These are phyloP conservation scores for Bombus confusus DNA, from an alignment of 1,140 invertebrate species.

Conservation along the genomic window DNA sequence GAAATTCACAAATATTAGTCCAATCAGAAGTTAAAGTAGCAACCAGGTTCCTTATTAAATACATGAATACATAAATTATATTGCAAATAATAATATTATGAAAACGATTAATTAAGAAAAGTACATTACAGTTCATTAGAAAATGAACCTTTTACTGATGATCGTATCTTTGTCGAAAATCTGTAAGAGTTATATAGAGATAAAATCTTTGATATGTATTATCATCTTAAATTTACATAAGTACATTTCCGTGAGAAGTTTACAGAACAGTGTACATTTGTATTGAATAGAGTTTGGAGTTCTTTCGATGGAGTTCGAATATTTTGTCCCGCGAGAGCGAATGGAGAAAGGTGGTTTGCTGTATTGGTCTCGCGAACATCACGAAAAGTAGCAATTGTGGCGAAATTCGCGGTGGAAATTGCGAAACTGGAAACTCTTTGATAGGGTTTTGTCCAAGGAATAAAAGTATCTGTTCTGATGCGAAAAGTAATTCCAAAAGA, in stretches of 20 bases:
- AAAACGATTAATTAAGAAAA: too few relatives aligned
- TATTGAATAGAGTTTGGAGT: neutral
- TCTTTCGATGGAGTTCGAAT: slow-evolving; percentile 17
- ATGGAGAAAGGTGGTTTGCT: neutral
- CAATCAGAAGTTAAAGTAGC: too few relatives aligned
- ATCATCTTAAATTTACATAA: neutral
- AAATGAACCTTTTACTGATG: too few relatives aligned
- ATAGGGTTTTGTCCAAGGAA: slow-evolving; percentile 12
- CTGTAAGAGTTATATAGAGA: too few relatives aligned
- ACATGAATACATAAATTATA: too few relatives aligned
- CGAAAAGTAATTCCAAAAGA: neutral
- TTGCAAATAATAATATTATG: too few relatives aligned
- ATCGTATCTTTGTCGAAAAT: too few relatives aligned
- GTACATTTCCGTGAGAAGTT: neutral
- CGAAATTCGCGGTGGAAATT: slow-evolving; percentile 13
- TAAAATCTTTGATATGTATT: neutral
- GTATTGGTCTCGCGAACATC: neutral
- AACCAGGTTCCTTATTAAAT: too few relatives aligned
- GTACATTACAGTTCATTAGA: too few relatives aligned
- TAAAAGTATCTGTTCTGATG: slow-evolving; percentile 9
- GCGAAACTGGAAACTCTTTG: neutral
- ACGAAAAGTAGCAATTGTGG: neutral
- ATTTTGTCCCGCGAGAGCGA: slow-evolving; percentile 20
- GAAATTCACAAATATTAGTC: too few relatives aligned
- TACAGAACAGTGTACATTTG: neutral